Evolutionary conservation across 2,797 vertebrate species (phyloP).

Genomic region (Anableps anableps): DNA sequence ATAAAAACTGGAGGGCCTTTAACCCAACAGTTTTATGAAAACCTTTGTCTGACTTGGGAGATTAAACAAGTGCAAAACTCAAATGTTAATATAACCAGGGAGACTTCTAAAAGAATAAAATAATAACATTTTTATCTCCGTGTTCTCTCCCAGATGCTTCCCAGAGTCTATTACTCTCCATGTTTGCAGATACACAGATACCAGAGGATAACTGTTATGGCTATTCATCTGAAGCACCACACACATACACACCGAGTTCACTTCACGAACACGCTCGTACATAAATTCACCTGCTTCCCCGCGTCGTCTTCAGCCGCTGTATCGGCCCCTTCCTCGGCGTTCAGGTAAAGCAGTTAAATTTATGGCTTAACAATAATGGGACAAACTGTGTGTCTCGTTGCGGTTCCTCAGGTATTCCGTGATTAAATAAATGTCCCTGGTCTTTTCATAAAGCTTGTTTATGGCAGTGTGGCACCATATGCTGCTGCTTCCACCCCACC

Average conservation of each 20-base stretch:
- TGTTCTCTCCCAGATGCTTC: slow-evolving; percentile 31
- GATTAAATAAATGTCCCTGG: slow-evolving; percentile 89
- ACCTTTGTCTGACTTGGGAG: slow-evolving; percentile 24
- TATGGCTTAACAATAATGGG: slow-evolving; percentile 81
- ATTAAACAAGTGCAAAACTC: slow-evolving; percentile 18
- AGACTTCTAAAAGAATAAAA: slow-evolving; percentile 10
- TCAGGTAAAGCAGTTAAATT: slow-evolving; percentile 77
- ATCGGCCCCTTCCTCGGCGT: slow-evolving; percentile 55
- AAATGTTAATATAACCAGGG: slow-evolving; percentile 23
- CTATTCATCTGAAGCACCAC: slow-evolving; percentile 54
- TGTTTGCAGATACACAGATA: slow-evolving; percentile 60
- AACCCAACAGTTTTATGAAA: slow-evolving; percentile 30
- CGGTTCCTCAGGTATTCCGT: slow-evolving; percentile 85
- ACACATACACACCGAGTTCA: slow-evolving; percentile 28
- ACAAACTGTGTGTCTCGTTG: slow-evolving; percentile 75
- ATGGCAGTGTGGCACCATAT: slow-evolving; percentile 83
- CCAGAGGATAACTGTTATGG: slow-evolving; percentile 45
- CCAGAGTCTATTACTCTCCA: slow-evolving; percentile 35
- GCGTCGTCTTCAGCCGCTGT: slow-evolving; percentile 55
- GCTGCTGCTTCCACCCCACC: slow-evolving; percentile 72
- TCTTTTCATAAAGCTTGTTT: slow-evolving; percentile 89
- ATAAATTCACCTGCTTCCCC: slow-evolving; percentile 74
- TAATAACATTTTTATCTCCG: slow-evolving; percentile 45
- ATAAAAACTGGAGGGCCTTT: slow-evolving; percentile 32
- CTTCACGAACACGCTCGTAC: slow-evolving; percentile 60